phyloP scores from a whole-genome alignment of 2,113 vertebrate species.

The Nestor notabilis region DNA sequence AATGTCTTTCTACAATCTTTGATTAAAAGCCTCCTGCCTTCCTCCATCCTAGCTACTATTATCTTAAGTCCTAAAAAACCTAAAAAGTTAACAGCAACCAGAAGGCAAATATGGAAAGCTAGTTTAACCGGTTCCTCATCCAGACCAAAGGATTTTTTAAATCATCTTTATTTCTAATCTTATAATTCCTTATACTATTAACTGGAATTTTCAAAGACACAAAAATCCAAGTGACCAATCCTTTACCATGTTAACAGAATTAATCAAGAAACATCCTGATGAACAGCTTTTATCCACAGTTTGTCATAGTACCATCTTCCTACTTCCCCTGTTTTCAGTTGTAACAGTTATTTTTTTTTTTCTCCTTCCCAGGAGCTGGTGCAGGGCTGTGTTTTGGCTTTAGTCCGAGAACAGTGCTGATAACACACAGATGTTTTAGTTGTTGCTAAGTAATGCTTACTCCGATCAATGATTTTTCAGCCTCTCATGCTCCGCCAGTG shows the following conservation, averaged over 20 bases:
- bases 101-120: not conserved
- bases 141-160: not conserved
- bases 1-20: accelerated
- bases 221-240: not conserved
- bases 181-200: not conserved
- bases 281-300: not conserved
- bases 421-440: not conserved
- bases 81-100: not conserved
- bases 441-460: not conserved
- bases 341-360: not conserved
- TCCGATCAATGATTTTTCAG: not conserved
- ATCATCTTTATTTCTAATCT: not conserved
- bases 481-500: not conserved
- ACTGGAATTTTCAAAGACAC: not conserved
- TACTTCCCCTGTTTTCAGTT: not conserved
- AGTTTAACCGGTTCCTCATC: not conserved
- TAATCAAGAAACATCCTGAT: not conserved
- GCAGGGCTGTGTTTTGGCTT: not conserved
- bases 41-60: not conserved
- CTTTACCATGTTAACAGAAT: not conserved
- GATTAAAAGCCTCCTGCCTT: not conserved
- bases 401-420: not conserved
- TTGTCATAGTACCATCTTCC: not conserved
- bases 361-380: not conserved
- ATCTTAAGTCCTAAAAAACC: not conserved